Conservation (phyloP, 2,888 invertebrate genomes). For the Athrips mouffetella region DNA sequence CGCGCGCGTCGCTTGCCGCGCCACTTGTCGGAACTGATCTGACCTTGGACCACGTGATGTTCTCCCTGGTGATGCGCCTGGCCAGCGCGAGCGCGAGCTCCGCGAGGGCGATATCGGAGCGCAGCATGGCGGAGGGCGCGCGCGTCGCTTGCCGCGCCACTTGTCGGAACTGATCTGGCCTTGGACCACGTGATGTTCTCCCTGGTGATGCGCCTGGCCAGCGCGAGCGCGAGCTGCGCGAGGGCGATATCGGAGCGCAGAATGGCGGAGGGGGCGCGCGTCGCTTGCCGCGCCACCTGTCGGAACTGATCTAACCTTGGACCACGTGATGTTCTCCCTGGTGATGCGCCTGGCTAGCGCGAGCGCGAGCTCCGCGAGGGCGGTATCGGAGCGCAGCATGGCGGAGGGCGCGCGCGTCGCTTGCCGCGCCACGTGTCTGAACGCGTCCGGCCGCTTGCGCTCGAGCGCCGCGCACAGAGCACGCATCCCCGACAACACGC, state of each 20-base stretch:
- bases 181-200: no score
- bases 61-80: conserved; percentile 83
- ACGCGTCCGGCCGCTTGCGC: conserved; percentile 86
- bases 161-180: conserved; percentile 71
- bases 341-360: conserved; percentile 85
- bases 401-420: conserved; percentile 80
- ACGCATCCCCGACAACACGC: conserved; percentile 61
- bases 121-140: conserved; percentile 76
- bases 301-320: no score
- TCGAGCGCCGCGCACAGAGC: conserved; percentile 85
- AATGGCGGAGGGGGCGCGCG: no score
- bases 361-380: conserved; percentile 80
- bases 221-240: no score
- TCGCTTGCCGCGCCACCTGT: no score
- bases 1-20: no score
- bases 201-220: no score
- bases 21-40: not conserved
- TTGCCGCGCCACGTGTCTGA: conserved; percentile 84
- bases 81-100: conserved; percentile 83
- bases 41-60: conserved; percentile 89
- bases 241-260: conserved; percentile 80
- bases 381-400: conserved; percentile 79
- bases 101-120: conserved; percentile 79
- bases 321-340: conserved; percentile 86
- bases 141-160: conserved; percentile 86